Conservation (phyloP, 2,797 vertebrate genomes). For the Eulemur albifrons region DNA sequence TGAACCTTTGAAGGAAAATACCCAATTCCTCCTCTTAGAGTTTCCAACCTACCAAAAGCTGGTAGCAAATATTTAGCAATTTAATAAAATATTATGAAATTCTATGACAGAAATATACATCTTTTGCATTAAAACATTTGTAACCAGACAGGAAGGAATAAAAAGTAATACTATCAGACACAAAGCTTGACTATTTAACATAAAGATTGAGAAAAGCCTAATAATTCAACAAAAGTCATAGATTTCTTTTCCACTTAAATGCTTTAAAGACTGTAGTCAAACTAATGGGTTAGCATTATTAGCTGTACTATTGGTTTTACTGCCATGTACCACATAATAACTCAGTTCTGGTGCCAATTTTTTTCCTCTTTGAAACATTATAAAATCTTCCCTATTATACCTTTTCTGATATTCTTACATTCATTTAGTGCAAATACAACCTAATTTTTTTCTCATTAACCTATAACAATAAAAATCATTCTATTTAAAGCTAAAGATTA, state of each 20-base stretch:
- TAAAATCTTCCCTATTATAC: background rate
- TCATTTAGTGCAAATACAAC: background rate
- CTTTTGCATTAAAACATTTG: background rate
- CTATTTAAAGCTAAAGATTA: background rate
- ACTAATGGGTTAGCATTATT: background rate
- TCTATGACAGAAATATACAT: background rate
- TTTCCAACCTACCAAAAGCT: background rate
- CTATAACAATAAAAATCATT: background rate
- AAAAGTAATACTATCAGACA: background rate
- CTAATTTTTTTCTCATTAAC: background rate
- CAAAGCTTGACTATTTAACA: background rate
- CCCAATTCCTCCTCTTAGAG: background rate
- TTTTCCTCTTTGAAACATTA: background rate
- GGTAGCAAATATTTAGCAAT: background rate
- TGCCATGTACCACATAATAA: background rate
- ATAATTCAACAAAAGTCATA: background rate
- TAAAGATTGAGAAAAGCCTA: background rate
- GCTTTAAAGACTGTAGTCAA: background rate
- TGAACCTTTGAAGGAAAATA: background rate
- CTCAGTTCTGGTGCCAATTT: background rate
- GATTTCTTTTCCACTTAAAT: background rate
- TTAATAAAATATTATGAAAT: background rate
- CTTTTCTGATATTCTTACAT: background rate
- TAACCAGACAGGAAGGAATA: background rate
- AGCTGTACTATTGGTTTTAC: background rate